phyloP scores from a whole-genome alignment of 2,888 invertebrate species.

The Hirudinaria manillensis region DNA sequence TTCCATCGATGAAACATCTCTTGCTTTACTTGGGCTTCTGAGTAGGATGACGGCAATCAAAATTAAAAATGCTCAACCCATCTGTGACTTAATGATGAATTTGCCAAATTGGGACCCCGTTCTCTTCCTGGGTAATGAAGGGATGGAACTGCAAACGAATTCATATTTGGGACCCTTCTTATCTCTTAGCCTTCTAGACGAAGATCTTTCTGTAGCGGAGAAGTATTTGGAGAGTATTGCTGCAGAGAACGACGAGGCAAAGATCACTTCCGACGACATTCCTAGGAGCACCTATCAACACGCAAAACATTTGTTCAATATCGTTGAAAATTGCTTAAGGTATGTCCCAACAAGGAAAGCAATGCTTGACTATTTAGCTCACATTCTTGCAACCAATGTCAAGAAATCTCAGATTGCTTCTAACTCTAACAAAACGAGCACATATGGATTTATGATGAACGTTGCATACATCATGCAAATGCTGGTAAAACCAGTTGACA shows the following conservation, averaged over 20 bases:
- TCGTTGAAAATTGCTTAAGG: neutral
- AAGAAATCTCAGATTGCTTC: neutral
- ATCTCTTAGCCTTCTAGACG: conserved; percentile 82
- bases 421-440: conserved; percentile 74
- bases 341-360: neutral
- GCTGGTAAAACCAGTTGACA: conserved; percentile 65
- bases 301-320: neutral
- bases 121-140: conserved; percentile 54
- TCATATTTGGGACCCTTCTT: conserved; percentile 87
- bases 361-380: neutral
- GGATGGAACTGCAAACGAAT: conserved; percentile 76
- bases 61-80: neutral
- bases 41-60: neutral
- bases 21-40: neutral
- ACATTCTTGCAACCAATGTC: neutral
- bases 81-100: neutral
- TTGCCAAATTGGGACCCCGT: neutral
- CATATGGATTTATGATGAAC: conserved; percentile 93
- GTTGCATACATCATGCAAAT: conserved; percentile 82
- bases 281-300: neutral
- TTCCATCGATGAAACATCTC: neutral
- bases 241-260: neutral
- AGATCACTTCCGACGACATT: neutral
- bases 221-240: too few species aligned
- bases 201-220: conserved; percentile 67